These are phyloP conservation scores for Ceyx margarethae DNA, from an alignment of 2,113 vertebrate species.

Conservation along the genomic window DNA sequence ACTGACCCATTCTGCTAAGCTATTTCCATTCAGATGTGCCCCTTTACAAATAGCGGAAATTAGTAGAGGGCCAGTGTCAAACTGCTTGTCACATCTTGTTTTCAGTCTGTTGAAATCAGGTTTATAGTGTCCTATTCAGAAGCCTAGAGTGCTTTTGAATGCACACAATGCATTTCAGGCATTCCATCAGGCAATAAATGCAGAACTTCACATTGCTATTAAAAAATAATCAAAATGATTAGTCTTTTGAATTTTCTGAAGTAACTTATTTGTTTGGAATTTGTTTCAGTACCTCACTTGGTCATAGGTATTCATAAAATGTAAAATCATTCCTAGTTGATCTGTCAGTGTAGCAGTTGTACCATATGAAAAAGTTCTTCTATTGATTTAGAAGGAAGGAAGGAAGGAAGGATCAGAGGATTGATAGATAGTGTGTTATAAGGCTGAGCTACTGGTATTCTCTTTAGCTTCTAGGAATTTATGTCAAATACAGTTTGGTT, in stretches of 20 bases:
- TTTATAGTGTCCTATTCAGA: constrained; percentile 80
- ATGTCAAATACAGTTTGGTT: neutral
- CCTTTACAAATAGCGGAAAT: constrained; percentile 85
- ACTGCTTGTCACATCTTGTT: constrained; percentile 88
- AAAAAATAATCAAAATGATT: constrained; percentile 83
- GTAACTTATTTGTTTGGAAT: constrained; percentile 67
- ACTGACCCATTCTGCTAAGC: constrained; percentile 76
- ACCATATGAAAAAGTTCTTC: constrained; percentile 31
- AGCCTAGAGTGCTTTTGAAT: constrained; percentile 68
- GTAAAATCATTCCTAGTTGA: constrained; percentile 55
- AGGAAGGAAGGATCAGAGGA: constrained; percentile 28
- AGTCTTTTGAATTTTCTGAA: constrained; percentile 74
- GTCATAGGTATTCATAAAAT: constrained; percentile 38
- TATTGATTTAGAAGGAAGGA: constrained; percentile 47
- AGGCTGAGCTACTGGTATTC: neutral
- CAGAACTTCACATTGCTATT: constrained; percentile 74
- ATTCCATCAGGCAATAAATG: constrained; percentile 75
- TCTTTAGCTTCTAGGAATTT: neutral
- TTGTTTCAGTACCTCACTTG: constrained; percentile 50
- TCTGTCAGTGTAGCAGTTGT: constrained; percentile 47
- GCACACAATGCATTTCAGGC: constrained; percentile 79
- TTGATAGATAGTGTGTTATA: neutral
- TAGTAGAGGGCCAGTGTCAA: constrained; percentile 80
- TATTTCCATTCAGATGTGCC: constrained; percentile 79
- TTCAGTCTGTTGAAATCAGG: constrained; percentile 83